Base-by-base conservation (phyloP, 2,797 vertebrate genomes). In the Centroberyx gerrardi region DNA sequence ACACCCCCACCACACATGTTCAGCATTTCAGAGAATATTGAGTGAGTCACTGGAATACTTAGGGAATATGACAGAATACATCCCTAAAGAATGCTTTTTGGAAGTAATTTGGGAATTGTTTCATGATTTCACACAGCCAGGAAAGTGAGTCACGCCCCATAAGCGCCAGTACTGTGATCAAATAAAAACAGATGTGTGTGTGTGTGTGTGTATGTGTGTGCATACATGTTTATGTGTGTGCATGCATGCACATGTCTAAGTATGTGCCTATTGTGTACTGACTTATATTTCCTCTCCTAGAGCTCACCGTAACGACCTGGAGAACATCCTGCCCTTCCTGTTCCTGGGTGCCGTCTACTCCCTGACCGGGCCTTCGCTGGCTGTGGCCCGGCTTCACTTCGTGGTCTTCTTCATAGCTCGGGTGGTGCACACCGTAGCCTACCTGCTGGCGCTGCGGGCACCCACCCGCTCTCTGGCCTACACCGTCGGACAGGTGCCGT, bases 271-370 rank as follows among this genome's bases (percentile, higher is more conserved):
- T 22, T 38, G 5, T 52, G 29, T 17, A 62, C 18, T 31, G 2
- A 55, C 4, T 5, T 29, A 2, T 54, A 10, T 72, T 84, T 51
- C 79, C 0, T 31, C 8, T 67, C 60, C 15, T 76, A 99, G 98
- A 72, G 97, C 97, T 63, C 98, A 99, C 73, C 29, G 55, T 1
- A 99, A 99, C 0, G 98, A 98, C 92, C 89, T 98, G 94, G 98
- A 99, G 92, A 99, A 96, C 93, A 98, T 99, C 87, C 92, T 96
- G 2, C 97, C 98, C 0, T 99, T 99, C 93, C 94, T 99, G 36
- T 99, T 99, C 90, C 92, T 99, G 0, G 97, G 98, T 1, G 93
- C 97, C 0, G 22, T 98, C 88, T 99, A 99, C 91, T 96, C 94
- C 61, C 74, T 98, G 90, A 95, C 93, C 1, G 94, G 93, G 12